Evolutionary conservation across 2,797 vertebrate species (phyloP), one percentile per base, ranked within the genome.

Genomic region (Babyrousa celebensis): DNA sequence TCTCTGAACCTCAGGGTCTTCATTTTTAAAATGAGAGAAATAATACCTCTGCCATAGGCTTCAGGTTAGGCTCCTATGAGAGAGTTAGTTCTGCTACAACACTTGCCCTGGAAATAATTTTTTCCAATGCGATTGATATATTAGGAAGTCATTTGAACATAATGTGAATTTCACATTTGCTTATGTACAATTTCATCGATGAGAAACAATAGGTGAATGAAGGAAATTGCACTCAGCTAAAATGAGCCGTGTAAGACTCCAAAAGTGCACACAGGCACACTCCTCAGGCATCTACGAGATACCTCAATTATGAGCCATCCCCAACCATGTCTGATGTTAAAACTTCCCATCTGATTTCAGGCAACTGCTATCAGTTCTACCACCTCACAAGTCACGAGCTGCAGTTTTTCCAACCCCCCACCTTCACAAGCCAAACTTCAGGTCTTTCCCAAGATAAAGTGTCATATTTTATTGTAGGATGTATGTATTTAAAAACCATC

Each of bases 101-200:
- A 18, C 32, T 78, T 40, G 60, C 36, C 91, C 84, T 29, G 11
- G 70, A 95, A 77, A 58, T 17, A 58, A 74, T 95, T 63, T 52
- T 48, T 87, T 52, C 79, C 65, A 27, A 2, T 25, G 77, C 62
- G 32, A 63, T 0, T 78, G 72, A 72, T 68, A 43, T 8, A n/a
- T 56, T 60, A 85, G 67, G 82, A 71, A 88, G 29, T 12, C 32
- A 18, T 87, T 36, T 29, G 68, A 80, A 63, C 11, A 25, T 17
- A 32, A 43, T 83, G 52, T 1, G 14, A 29, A 79, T 54, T 94
- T 93, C 56, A 6, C 23, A 18, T 89, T 27, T 56, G 14, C 40
- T 85, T 80, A 12, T n/a, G 52, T 88, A 71, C 56, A 60, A 2
- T 83, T 72, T 90, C 52, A 21, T 65, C 68, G 68, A 17, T 48